Evolutionary conservation across 1,140 invertebrate species (phyloP), one percentile per base, ranked within the genome.

Genomic region (Drosophila littoralis): DNA sequence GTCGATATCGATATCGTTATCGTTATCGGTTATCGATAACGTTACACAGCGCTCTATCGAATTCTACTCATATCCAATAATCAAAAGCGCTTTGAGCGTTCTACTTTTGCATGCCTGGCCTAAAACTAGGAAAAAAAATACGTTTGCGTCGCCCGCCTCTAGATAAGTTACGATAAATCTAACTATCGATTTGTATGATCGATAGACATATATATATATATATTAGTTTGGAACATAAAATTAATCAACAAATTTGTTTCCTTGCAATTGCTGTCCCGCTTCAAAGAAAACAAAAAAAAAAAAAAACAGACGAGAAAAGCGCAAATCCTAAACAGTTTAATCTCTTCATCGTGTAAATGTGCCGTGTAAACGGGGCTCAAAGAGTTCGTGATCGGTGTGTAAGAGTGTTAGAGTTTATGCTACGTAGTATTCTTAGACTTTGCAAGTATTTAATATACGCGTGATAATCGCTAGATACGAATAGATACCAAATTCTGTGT

Each of bases 211-310:
- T 36, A 60, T 63, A 61, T 50, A 43, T 65, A 60, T 77, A 63
- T 15, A 57, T 61, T 54, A 79, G 72, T 69, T 75, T 68, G 17
- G 59, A 86, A 86, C 83, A 86, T 86, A 86, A 86, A 88, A 86
- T 86, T 86, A 86, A 86, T 88, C 66, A 86, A 86, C 83, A 86
- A 86, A 86, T 86, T 77, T 79, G 35, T 89, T 77, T 79, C 52
- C 64, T 85, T 81, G 75, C 67, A 85, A 69, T 79, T 81, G 63
- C 64, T 66, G 45, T 52, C 33, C 22, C 71, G 66, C 69, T 84
- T 48, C 46, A 10, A 22, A 10, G 22, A 48, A 70, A 74, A 80
- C 13, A 15, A 35, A 51, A 1, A 32, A 17, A 46, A 17, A 76
- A 67, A 45, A 65, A 40, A 57, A 13, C 38, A 35, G 50, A 58